phyloP scores from a whole-genome alignment of 2,888 invertebrate genomes.

The Dexiosoma caninum region DNA sequence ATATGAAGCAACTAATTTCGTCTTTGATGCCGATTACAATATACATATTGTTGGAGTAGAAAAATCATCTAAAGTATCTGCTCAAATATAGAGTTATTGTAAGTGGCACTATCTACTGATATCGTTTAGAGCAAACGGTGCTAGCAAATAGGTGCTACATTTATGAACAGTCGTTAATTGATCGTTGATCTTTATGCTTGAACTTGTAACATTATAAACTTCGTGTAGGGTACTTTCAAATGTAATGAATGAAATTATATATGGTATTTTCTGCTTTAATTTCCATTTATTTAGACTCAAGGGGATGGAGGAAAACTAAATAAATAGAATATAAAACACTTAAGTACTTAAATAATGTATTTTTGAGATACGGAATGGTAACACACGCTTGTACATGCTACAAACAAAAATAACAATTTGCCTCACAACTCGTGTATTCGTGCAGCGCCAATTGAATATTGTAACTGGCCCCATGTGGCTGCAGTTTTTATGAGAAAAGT shows the following conservation, averaged over 20 bases:
- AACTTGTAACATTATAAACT: background rate
- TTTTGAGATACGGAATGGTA: conserved; percentile 24
- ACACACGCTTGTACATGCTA: background rate
- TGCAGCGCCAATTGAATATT: conserved; percentile 30
- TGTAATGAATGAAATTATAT: conserved; percentile 28
- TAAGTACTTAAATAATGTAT: conserved; percentile 59
- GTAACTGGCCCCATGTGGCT: conserved; percentile 52
- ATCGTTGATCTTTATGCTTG: too few species aligned
- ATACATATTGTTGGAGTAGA: too few species aligned
- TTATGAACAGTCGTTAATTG: too few species aligned
- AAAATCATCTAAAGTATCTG: too few species aligned
- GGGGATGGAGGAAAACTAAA: conserved; percentile 7
- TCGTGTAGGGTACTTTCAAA: background rate
- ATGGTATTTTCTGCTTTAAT: conserved; percentile 22
- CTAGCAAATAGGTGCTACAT: too few species aligned
- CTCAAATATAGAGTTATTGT: too few species aligned
- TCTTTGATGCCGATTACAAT: too few species aligned
- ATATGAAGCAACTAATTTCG: too few species aligned
- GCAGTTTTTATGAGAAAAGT: conserved; percentile 52
- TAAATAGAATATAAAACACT: conserved; percentile 54
- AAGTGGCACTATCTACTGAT: too few species aligned
- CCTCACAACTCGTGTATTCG: background rate
- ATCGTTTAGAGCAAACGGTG: too few species aligned
- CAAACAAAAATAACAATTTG: background rate
- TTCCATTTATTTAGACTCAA: background rate